Conservation (phyloP, 1,140 invertebrate genomes). For the Sycophaga agraensis region DNA sequence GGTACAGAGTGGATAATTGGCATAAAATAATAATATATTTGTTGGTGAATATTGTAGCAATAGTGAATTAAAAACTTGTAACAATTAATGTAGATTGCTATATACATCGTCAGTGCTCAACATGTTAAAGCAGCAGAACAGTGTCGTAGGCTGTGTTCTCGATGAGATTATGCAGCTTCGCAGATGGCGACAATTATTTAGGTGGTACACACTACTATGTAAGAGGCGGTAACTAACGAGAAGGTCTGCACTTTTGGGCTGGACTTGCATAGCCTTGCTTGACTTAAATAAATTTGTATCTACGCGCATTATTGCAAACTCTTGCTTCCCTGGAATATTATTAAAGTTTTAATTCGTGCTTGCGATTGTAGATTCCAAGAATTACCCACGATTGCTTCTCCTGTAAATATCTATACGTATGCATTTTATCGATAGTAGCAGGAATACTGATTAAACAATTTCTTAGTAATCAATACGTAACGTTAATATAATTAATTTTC, state of each 20-base stretch:
- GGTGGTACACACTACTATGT: not conserved
- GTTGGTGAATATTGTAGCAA: conserved; percentile 20
- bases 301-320: not conserved
- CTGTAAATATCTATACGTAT: too few relatives aligned
- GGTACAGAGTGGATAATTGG: conserved; percentile 40
- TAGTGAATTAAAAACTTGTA: conserved; percentile 24
- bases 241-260: conserved; percentile 1
- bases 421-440: too few relatives aligned
- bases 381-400: too few relatives aligned
- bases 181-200: too few relatives aligned
- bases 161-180: too few relatives aligned
- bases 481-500: too few relatives aligned
- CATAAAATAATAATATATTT: conserved; percentile 30
- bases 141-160: not conserved
- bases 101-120: not conserved
- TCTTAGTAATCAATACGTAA: too few relatives aligned
- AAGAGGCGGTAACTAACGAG: not conserved
- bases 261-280: not conserved
- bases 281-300: not conserved
- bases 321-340: conserved; percentile 10
- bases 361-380: not conserved
- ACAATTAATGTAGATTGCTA: conserved; percentile 20
- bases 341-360: too few relatives aligned
- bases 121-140: not conserved
- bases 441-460: too few relatives aligned